Evolutionary conservation across 2,797 vertebrate genomes (phyloP).

Genomic region (Rhynchotus rufescens): DNA sequence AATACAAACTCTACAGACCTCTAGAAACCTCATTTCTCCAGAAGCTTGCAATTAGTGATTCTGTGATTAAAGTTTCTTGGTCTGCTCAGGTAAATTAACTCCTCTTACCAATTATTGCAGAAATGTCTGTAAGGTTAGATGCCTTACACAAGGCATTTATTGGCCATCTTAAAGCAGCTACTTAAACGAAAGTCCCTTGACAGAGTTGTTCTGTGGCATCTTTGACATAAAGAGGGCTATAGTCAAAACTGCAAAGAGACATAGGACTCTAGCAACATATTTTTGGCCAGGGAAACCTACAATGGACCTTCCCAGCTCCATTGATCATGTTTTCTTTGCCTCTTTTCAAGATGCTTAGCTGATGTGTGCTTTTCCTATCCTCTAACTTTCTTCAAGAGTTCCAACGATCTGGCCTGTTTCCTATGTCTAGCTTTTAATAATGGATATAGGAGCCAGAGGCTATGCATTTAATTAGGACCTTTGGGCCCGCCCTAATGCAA

Average conservation of each 20-base stretch:
- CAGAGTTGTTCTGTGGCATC: not conserved
- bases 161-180: not conserved
- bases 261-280: not conserved
- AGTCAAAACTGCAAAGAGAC: not conserved
- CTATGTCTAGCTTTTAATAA: not conserved
- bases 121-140: rapidly evolving
- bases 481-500: not conserved
- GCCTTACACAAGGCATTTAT: not conserved
- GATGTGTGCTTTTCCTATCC: not conserved
- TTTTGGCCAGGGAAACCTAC: not conserved
- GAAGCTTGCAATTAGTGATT: not conserved
- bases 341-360: not conserved
- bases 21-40: not conserved
- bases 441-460: not conserved
- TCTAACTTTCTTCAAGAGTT: not conserved
- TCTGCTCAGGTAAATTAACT: not conserved
- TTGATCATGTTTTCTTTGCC: not conserved
- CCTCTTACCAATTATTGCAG: not conserved
- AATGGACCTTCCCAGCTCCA: rapidly evolving
- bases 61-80: not conserved
- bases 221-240: not conserved
- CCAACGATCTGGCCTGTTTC: not conserved
- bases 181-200: not conserved
- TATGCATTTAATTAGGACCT: not conserved
- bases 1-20: not conserved